Conservation (phyloP, 2,797 vertebrate species). For the Rhabdomys pumilio region DNA sequence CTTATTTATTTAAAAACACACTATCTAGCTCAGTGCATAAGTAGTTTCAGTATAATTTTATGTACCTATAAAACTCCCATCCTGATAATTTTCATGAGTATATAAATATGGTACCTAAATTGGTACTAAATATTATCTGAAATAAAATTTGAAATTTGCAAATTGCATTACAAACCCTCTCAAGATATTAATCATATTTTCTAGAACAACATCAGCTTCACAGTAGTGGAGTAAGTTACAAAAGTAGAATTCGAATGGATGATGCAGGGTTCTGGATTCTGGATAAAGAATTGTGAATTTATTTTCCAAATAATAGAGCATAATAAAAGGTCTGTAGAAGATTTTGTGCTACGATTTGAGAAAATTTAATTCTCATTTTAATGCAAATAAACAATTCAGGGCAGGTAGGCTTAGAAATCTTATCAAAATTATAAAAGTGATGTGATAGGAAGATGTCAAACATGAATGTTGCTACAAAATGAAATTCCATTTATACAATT, state of each 20-base stretch:
- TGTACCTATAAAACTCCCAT: slow-evolving; percentile 56
- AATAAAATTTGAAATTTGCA: slow-evolving; percentile 54
- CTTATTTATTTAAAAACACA: slow-evolving; percentile 61
- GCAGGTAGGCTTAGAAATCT: neutral
- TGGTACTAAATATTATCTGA: slow-evolving; percentile 55
- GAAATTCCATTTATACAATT: neutral
- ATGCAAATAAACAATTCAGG: neutral
- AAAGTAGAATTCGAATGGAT: neutral
- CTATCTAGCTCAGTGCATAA: slow-evolving; percentile 58
- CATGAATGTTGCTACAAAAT: neutral
- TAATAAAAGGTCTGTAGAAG: neutral
- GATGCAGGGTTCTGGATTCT: neutral
- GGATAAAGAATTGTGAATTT: neutral
- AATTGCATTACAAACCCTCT: neutral
- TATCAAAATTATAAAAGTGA: slow-evolving; percentile 12
- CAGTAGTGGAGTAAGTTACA: neutral
- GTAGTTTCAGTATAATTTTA: slow-evolving; percentile 62
- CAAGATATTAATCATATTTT: slow-evolving; percentile 44
- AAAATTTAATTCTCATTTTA: slow-evolving; percentile 9
- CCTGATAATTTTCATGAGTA: slow-evolving; percentile 57
- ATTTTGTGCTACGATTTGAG: neutral
- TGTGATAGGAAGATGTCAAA: neutral
- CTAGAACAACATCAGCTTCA: neutral
- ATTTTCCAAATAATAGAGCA: slow-evolving; percentile 13
- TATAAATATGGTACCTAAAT: slow-evolving; percentile 53